Evolutionary conservation across 2,888 invertebrate species (phyloP).

Genomic region (Balanococcus diminutus): DNA sequence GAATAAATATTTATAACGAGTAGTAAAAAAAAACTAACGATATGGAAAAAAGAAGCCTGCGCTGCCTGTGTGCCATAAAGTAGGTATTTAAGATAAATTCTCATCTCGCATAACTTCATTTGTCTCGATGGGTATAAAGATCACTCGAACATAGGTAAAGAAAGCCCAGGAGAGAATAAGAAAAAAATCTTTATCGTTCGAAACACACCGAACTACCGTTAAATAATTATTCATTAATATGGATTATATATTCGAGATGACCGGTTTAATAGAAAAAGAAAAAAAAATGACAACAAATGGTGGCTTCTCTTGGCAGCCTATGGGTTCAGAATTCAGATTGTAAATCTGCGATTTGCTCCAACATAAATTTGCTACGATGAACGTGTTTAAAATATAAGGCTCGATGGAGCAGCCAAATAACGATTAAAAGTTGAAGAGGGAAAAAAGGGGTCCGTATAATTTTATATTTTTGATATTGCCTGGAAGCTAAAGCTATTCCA

Average conservation of each 20-base stretch:
- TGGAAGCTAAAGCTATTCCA: not conserved
- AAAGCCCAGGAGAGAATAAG: not conserved
- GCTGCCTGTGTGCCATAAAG: not conserved
- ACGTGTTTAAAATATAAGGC: not conserved
- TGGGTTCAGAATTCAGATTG: constrained; percentile 3
- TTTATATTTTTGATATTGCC: not conserved
- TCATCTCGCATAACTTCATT: constrained; percentile 9
- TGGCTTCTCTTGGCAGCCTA: not conserved
- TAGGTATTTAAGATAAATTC: not conserved
- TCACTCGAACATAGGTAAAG: not conserved
- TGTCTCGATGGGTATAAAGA: not conserved
- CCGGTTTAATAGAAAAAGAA: not conserved
- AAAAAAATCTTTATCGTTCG: constrained; percentile 2
- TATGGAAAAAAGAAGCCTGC: not conserved
- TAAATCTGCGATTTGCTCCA: not conserved
- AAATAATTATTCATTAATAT: constrained; percentile 18
- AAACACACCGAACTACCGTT: constrained; percentile 19
- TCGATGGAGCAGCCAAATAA: not conserved
- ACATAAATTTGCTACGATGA: not conserved
- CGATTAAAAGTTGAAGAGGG: not conserved
- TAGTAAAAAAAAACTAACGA: no score
- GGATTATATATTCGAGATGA: not conserved
- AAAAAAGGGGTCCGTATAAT: not conserved
- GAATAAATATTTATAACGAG: not conserved
- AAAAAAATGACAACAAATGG: not conserved